phyloP scores from a whole-genome alignment of 1,140 invertebrate genomes.

The Ceratina japonica region DNA sequence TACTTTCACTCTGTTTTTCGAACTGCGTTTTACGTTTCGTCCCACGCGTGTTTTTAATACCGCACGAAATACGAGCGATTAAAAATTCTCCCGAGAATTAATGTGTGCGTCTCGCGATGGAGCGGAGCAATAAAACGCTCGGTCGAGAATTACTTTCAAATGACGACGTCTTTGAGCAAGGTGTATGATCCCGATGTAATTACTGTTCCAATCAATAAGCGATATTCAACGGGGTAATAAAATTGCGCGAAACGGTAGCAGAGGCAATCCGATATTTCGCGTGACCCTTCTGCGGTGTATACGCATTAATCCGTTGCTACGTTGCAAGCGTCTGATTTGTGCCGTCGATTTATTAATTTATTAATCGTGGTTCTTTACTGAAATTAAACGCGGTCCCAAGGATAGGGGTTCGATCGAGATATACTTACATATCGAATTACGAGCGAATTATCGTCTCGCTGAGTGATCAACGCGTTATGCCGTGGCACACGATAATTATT shows the following conservation, averaged over 20 bases:
- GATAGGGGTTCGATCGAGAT: constrained; percentile 52
- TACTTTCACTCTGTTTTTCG: not conserved
- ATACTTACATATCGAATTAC: constrained; percentile 59
- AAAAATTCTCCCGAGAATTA: not conserved
- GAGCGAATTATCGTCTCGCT: constrained; percentile 52
- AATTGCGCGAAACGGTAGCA: not conserved
- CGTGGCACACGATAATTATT: constrained; percentile 61
- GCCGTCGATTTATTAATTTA: constrained; percentile 25
- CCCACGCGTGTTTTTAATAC: not conserved
- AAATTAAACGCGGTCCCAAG: constrained; percentile 48
- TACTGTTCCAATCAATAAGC: not conserved
- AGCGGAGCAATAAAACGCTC: not conserved
- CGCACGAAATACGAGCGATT: not conserved
- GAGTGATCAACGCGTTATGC: constrained; percentile 53
- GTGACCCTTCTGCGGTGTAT: not conserved
- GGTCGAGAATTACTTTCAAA: not conserved
- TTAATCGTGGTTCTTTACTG: constrained; percentile 25
- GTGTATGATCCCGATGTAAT: not conserved
- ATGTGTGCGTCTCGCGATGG: not conserved
- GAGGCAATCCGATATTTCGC: not conserved
- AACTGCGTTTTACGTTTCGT: not conserved
- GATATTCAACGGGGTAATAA: not conserved
- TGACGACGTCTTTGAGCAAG: not conserved
- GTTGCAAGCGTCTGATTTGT: too few relatives aligned
- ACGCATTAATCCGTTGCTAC: not conserved